Evolutionary conservation across 1,140 invertebrate species (phyloP).

Genomic region (Calephelis virginiensis): DNA sequence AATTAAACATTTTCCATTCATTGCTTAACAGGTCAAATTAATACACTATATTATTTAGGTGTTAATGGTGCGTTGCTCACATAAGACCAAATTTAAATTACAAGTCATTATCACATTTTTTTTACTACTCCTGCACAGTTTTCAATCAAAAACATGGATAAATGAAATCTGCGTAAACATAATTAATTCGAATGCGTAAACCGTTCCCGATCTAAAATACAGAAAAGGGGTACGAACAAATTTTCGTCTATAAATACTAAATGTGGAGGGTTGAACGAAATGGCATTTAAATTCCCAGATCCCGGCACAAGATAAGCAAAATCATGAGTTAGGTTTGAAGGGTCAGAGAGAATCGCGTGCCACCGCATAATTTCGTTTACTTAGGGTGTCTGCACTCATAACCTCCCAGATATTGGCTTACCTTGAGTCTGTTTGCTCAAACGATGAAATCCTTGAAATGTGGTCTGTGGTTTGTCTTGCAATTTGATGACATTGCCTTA

Average conservation of each 20-base stretch:
- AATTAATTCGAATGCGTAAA: conserved; percentile 15
- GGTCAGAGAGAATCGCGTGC: conserved; percentile 68
- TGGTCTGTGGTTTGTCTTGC: too few species aligned
- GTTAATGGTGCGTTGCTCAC: too few species aligned
- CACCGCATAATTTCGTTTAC: conserved; percentile 67
- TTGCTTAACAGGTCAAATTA: too few species aligned
- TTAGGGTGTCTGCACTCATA: conserved; percentile 46
- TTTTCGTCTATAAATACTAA: conserved; percentile 52
- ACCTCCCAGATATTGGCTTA: conserved; percentile 48
- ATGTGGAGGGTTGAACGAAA: conserved; percentile 49
- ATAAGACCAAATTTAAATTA: too few species aligned
- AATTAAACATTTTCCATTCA: too few species aligned
- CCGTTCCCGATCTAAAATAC: conserved; percentile 31
- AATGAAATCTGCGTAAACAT: neutral
- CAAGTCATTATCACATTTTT: too few species aligned
- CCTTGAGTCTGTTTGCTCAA: conserved; percentile 23
- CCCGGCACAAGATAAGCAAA: conserved; percentile 65
- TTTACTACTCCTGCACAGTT: too few species aligned
- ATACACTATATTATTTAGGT: too few species aligned
- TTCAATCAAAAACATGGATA: too few species aligned
- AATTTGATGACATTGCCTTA: too few species aligned
- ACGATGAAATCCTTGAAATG: neutral
- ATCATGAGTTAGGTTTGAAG: conserved; percentile 68
- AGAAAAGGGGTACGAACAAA: conserved; percentile 35
- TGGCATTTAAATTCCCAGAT: conserved; percentile 71